A percentile compares a stretch with the other conserved stretches of the same genome.
Evolutionary conservation across 2,113 vertebrate genomes (phyloP).

Genomic region (Geothlypis trichas): DNA sequence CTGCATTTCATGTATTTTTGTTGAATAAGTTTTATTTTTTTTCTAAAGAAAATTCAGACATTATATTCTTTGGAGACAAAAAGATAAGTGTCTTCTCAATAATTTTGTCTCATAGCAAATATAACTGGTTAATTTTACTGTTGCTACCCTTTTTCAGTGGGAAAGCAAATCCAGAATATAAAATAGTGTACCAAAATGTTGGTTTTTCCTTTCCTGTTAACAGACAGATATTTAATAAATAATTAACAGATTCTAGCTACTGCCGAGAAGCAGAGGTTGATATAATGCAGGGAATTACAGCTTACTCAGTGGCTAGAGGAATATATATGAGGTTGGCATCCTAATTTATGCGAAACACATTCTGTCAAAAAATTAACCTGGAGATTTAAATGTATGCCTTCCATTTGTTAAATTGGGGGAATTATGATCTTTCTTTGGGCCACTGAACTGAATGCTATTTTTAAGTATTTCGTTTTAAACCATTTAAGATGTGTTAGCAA

Average conservation of each 20-base stretch:
- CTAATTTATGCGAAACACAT: not conserved
- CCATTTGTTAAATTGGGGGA: not conserved
- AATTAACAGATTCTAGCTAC: not conserved
- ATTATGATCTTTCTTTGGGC: not conserved
- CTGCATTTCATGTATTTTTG: not conserved
- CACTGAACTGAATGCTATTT: not conserved
- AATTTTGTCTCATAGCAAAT: not conserved
- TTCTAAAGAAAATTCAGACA: not conserved
- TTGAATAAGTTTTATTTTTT: not conserved
- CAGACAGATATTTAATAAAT: not conserved
- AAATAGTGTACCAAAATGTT: not conserved
- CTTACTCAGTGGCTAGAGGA: not conserved
- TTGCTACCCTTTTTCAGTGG: not conserved
- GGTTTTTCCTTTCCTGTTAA: not conserved
- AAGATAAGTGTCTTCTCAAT: not conserved
- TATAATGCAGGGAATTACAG: not conserved
- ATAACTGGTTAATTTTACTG: not conserved
- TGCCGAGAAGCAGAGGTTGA: not conserved
- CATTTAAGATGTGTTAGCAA: not conserved
- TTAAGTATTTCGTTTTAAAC: not conserved
- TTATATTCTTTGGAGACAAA: not conserved
- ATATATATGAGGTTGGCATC: not conserved
- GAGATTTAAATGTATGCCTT: not conserved
- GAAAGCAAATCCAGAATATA: not conserved
- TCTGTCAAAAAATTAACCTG: not conserved